Evolutionary conservation across 1,140 invertebrate genomes (phyloP).

Genomic region (Bombus ignitus): DNA sequence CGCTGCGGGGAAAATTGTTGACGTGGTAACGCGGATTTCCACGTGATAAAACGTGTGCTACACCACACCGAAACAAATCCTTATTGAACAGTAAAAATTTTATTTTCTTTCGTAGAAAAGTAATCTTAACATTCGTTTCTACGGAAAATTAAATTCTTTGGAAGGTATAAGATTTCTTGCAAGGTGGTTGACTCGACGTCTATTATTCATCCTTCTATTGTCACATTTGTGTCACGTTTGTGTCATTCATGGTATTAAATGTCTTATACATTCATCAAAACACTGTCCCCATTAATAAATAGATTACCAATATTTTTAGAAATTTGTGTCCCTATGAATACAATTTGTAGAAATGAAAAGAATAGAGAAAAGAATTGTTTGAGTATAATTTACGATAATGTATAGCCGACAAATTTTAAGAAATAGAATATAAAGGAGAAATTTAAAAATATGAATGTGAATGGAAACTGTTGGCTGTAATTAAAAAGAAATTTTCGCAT

Average conservation of each 20-base stretch:
- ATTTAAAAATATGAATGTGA: background rate
- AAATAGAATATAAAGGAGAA: background rate
- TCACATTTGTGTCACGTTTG: background rate
- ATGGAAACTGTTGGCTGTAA: background rate
- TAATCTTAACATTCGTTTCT: background rate
- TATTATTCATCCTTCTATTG: background rate
- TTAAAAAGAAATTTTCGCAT: background rate
- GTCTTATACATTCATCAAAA: background rate
- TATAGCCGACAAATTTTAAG: background rate
- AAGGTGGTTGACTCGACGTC: background rate
- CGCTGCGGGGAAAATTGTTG: conserved; percentile 12
- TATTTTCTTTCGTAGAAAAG: background rate
- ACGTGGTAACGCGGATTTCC: background rate
- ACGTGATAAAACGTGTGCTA: background rate
- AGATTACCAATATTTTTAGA: too few species aligned
- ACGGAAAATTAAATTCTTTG: background rate
- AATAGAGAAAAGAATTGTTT: too few species aligned
- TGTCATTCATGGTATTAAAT: background rate
- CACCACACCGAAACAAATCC: background rate
- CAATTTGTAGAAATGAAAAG: too few species aligned
- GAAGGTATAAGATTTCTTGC: background rate
- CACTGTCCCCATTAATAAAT: too few species aligned
- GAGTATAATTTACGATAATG: too few species aligned
- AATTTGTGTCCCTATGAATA: too few species aligned
- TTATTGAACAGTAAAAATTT: background rate